phyloP scores from a whole-genome alignment of 2,888 invertebrate genomes.

The Drosophila lacicola region DNA sequence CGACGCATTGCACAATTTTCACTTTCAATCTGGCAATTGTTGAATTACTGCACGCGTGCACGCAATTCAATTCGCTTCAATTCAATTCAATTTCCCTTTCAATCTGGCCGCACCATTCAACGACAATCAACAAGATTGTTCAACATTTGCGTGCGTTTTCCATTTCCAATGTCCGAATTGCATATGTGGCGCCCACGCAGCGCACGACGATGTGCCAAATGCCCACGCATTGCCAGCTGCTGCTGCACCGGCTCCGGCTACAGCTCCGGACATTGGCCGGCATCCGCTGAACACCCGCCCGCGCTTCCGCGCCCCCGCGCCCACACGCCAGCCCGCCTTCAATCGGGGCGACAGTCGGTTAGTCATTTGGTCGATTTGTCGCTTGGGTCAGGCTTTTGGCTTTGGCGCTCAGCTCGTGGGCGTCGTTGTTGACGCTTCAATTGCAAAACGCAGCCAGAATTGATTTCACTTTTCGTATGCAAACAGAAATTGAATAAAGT shows the following conservation, averaged over 20 bases:
- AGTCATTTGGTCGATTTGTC: constrained; percentile 26
- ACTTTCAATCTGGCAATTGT: constrained; percentile 8
- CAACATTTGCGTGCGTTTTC: constrained; percentile 20
- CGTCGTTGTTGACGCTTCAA: constrained; percentile 66
- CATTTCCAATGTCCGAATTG: constrained; percentile 37
- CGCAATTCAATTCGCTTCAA: background rate
- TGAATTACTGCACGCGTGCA: constrained; percentile 8
- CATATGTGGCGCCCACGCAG: constrained; percentile 51
- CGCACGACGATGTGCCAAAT: constrained; percentile 50
- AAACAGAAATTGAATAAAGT: constrained; percentile 48
- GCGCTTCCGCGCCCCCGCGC: background rate
- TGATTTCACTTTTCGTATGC: constrained; percentile 71
- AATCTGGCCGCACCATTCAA: constrained; percentile 3
- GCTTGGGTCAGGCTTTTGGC: constrained; percentile 33
- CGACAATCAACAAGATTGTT: constrained; percentile 9
- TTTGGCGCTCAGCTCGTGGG: constrained; percentile 38
- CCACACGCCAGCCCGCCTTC: background rate
- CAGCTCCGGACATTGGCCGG: constrained; percentile 44
- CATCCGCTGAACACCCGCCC: constrained; percentile 21
- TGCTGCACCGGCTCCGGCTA: background rate
- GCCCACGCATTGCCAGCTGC: constrained; percentile 40
- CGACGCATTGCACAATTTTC: background rate
- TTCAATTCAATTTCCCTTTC: constrained; percentile 16
- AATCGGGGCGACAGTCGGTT: constrained; percentile 14
- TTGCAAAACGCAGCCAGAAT: constrained; percentile 71